These are phyloP conservation scores for Seriola aureovittata DNA, from an alignment of 2,113 vertebrate species.

Conservation along the genomic window DNA sequence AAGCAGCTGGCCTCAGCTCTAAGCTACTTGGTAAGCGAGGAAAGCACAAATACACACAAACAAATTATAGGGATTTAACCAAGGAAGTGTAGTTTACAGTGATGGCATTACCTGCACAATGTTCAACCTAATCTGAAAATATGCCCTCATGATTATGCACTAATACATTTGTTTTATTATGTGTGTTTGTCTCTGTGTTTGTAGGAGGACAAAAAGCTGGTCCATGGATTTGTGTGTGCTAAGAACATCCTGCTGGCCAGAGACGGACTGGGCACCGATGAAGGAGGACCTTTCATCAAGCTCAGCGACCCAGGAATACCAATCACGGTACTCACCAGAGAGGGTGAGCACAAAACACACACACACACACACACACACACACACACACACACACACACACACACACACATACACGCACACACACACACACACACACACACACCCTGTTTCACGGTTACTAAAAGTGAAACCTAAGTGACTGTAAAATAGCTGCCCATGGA, in stretches of 20 bases:
- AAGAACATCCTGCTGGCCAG: constrained; percentile 97
- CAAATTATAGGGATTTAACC: background rate
- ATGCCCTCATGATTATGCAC: background rate
- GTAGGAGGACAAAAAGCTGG: constrained; percentile 97
- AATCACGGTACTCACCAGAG: constrained; percentile 91
- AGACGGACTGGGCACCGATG: constrained; percentile 88
- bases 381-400: background rate
- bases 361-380: constrained; percentile 11
- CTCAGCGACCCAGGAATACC: constrained; percentile 97
- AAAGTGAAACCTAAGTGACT: constrained; percentile 50
- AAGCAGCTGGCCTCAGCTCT: constrained; percentile 96
- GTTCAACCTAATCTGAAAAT: background rate
- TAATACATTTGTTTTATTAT: constrained; percentile 5
- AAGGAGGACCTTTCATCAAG: constrained; percentile 96
- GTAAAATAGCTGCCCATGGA: constrained; percentile 24
- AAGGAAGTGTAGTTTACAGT: background rate
- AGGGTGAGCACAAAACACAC: constrained; percentile 84
- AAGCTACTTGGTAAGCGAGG: constrained; percentile 93
- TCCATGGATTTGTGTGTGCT: constrained; percentile 96
- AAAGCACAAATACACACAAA: constrained; percentile 1
- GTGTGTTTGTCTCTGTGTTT: constrained; percentile 32
- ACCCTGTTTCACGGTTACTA: background rate
- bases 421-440: background rate
- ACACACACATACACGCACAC: constrained; percentile 8
- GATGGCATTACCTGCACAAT: background rate